Conservation (phyloP, 2,113 vertebrate genomes). For the Notechis scutatus region DNA sequence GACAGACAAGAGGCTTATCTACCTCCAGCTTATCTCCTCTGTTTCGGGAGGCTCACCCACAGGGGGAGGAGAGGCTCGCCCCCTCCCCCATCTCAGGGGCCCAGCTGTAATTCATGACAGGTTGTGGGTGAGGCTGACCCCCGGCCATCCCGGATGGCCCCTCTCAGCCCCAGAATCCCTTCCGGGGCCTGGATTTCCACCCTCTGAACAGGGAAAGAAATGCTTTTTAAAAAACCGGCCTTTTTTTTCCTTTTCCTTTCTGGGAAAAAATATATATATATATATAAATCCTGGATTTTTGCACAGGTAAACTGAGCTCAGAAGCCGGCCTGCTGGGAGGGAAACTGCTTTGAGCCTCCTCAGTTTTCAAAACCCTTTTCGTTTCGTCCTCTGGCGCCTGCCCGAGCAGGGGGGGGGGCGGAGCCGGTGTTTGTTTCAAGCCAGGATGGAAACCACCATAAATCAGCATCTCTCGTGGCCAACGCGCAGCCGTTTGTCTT, state of each 20-base stretch:
- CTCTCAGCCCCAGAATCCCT: background rate
- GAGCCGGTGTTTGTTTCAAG: background rate
- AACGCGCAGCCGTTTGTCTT: background rate
- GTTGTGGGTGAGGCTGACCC: background rate
- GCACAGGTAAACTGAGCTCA: background rate
- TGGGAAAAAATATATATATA: no score
- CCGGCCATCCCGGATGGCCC: background rate
- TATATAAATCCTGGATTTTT: background rate
- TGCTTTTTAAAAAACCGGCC: background rate
- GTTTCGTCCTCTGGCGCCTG: background rate
- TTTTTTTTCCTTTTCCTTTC: background rate
- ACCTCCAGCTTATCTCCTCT: background rate
- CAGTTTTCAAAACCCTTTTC: background rate
- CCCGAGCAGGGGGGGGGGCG: accelerated
- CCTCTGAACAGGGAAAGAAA: accelerated
- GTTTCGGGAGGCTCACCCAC: background rate
- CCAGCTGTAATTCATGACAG: background rate
- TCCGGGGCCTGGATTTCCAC: background rate
- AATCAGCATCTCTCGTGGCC: background rate
- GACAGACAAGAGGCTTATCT: background rate
- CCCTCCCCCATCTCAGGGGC: background rate
- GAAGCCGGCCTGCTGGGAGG: background rate
- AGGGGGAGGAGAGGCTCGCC: background rate
- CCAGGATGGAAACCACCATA: background rate
- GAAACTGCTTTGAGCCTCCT: background rate